Evolutionary conservation across 2,113 vertebrate genomes (phyloP).

Genomic region (Lipophrys pholis): DNA sequence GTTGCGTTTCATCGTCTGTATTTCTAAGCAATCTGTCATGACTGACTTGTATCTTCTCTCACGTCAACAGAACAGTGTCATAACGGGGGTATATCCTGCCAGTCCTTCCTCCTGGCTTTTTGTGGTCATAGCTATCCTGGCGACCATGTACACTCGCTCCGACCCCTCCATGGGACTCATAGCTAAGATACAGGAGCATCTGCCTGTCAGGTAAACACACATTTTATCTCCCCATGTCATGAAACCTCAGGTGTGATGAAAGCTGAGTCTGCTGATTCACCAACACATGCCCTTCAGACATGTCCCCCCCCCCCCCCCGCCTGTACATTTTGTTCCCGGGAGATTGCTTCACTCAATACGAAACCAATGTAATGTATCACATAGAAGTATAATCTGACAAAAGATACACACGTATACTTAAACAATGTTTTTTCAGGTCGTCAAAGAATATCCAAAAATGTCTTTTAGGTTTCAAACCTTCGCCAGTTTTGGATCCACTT

Average conservation of each 20-base stretch:
- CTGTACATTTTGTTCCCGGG: no score
- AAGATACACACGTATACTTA: no score
- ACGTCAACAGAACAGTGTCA: constrained; percentile 86
- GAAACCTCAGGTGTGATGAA: background rate
- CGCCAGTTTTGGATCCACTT: no score
- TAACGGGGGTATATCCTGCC: constrained; percentile 89
- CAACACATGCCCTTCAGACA: background rate
- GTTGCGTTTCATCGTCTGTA: no score
- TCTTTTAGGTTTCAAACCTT: no score
- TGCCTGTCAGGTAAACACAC: constrained; percentile 86
- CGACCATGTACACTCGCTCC: constrained; percentile 90
- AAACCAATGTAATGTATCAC: no score
- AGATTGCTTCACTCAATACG: no score
- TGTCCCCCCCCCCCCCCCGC: no score
- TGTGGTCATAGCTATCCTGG: constrained; percentile 90
- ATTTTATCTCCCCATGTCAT: background rate
- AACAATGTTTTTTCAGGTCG: no score
- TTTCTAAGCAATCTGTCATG: no score
- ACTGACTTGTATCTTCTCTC: constrained; percentile 1
- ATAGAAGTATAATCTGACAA: no score
- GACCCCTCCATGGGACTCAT: constrained; percentile 95
- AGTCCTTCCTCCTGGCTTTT: constrained; percentile 93
- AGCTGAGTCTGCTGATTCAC: background rate
- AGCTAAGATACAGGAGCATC: constrained; percentile 91
- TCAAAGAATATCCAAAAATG: no score